Conservation (phyloP, 2,888 invertebrate genomes). For the Acanthoscelides obtectus region DNA sequence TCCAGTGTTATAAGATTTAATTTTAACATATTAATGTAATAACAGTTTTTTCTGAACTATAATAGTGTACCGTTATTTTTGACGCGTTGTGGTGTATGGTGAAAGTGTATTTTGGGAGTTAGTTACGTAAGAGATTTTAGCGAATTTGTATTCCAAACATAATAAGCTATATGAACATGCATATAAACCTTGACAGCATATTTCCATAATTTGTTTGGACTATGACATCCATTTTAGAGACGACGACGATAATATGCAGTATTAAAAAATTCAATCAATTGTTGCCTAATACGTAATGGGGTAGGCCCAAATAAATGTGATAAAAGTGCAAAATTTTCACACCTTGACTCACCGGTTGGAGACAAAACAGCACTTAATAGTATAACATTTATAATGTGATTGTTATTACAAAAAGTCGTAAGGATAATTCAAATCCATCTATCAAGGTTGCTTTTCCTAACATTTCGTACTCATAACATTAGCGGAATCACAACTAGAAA, state of each 20-base stretch:
- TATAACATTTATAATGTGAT: neutral
- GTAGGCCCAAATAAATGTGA: neutral
- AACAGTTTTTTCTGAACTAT: too few relatives aligned
- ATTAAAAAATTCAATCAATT: neutral
- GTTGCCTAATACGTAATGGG: neutral
- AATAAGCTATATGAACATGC: neutral
- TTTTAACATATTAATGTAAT: too few relatives aligned
- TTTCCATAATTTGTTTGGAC: neutral
- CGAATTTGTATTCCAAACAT: neutral
- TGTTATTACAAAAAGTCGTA: neutral
- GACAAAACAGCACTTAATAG: too few relatives aligned
- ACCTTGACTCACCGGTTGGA: too few relatives aligned
- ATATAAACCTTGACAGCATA: neutral
- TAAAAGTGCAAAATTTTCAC: neutral
- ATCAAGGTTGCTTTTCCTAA: neutral
- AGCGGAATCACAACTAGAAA: neutral
- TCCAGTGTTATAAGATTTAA: too few relatives aligned
- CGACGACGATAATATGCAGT: neutral
- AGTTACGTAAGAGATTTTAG: neutral
- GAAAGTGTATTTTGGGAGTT: neutral
- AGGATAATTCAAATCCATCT: neutral
- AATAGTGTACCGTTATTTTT: too few relatives aligned
- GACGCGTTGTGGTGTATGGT: neutral
- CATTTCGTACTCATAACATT: neutral
- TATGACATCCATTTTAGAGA: neutral